Conservation (phyloP, 2,888 invertebrate species). For the Rhagonycha fulva region DNA sequence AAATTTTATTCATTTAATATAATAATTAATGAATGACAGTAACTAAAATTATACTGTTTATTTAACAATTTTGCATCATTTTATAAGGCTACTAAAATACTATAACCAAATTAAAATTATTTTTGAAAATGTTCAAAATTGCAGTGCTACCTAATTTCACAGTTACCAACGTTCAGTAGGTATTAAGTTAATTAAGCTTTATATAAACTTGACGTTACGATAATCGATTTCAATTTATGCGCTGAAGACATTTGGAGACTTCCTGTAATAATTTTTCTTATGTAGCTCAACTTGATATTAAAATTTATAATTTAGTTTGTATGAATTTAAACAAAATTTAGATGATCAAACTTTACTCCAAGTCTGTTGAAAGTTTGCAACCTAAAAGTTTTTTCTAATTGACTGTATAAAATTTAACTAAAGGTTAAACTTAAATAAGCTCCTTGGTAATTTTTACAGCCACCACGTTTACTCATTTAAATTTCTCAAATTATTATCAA, state of each 20-base stretch:
- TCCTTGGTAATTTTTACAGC: neutral
- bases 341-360: neutral
- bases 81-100: neutral
- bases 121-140: neutral
- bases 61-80: neutral
- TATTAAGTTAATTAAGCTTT: neutral
- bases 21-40: neutral
- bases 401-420: neutral
- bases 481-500: neutral
- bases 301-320: neutral
- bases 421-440: neutral
- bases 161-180: neutral
- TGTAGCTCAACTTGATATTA: neutral
- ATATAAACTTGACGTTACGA: neutral
- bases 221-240: neutral
- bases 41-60: neutral
- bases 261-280: neutral
- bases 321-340: neutral
- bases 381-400: neutral
- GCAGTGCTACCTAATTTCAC: neutral
- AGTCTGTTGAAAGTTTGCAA: neutral
- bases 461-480: neutral
- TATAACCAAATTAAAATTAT: neutral
- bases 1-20: neutral
- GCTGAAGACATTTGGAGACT: neutral